Conservation (phyloP, 2,113 vertebrate species). For the Alces alces region DNA sequence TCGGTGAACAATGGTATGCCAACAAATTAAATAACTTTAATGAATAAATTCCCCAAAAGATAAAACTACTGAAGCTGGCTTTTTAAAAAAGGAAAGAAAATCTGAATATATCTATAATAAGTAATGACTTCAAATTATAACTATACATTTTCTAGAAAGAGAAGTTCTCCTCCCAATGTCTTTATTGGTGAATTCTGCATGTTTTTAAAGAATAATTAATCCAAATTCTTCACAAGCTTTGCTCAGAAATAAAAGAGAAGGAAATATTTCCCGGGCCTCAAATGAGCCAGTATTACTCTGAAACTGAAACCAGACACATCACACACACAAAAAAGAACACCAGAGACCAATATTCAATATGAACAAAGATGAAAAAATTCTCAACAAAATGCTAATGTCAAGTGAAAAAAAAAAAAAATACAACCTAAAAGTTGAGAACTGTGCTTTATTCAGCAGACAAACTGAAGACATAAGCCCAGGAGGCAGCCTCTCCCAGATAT, state of each 20-base stretch:
- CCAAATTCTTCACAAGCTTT: not conserved
- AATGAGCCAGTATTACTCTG: not conserved
- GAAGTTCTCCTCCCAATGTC: not conserved
- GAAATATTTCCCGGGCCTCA: not conserved
- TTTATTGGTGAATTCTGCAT: not conserved
- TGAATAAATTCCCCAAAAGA: not conserved
- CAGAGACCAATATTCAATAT: not conserved
- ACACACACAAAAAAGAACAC: not conserved
- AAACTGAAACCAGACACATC: not conserved
- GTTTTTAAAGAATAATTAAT: not conserved
- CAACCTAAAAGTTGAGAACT: not conserved
- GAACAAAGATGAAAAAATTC: not conserved
- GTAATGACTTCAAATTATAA: not conserved
- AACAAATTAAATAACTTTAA: not conserved
- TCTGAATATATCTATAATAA: not conserved
- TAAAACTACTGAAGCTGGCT: not conserved
- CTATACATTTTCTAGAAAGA: not conserved
- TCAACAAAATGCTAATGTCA: not conserved
- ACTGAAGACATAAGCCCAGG: not conserved
- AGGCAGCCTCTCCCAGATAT: not conserved
- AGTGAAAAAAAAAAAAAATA: not conserved
- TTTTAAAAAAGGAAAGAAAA: not conserved
- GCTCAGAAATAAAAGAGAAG: not conserved
- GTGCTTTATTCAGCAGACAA: not conserved
- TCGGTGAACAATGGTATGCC: not conserved